A percentile compares a stretch with the other conserved stretches of the same genome.
phyloP scores from a whole-genome alignment of 1,140 invertebrate species.

The Ctenoplectra terminalis region DNA sequence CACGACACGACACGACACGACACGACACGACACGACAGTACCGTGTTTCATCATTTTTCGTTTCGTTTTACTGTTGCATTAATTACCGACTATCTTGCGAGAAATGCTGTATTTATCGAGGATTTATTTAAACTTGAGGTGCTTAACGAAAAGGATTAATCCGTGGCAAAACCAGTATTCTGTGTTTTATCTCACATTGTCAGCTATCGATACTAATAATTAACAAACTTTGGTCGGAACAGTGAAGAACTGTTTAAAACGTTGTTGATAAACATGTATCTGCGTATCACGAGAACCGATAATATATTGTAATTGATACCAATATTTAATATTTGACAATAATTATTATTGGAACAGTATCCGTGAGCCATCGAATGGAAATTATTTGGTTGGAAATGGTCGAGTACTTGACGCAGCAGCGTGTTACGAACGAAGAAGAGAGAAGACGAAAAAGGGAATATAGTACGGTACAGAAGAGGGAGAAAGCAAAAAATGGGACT shows the following conservation, averaged over 20 bases:
- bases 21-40: too few relatives aligned
- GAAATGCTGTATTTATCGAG: neutral
- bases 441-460: neutral
- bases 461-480: neutral
- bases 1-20: too few relatives aligned
- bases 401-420: neutral
- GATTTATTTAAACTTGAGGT: neutral
- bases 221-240: neutral
- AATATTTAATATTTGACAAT: slow-evolving; percentile 8
- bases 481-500: neutral
- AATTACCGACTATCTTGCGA: neutral
- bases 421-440: too few relatives aligned
- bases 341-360: neutral
- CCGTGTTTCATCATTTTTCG: too few relatives aligned
- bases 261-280: neutral
- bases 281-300: neutral
- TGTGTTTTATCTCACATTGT: neutral
- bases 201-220: neutral
- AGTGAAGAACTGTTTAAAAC: neutral
- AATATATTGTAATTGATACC: slow-evolving; percentile 1
- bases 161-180: neutral
- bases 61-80: neutral
- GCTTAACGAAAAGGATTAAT: neutral
- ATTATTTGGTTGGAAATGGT: neutral
- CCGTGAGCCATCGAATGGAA: neutral